phyloP scores from a whole-genome alignment of 2,888 invertebrate genomes.

The Phymatocera aterrima region DNA sequence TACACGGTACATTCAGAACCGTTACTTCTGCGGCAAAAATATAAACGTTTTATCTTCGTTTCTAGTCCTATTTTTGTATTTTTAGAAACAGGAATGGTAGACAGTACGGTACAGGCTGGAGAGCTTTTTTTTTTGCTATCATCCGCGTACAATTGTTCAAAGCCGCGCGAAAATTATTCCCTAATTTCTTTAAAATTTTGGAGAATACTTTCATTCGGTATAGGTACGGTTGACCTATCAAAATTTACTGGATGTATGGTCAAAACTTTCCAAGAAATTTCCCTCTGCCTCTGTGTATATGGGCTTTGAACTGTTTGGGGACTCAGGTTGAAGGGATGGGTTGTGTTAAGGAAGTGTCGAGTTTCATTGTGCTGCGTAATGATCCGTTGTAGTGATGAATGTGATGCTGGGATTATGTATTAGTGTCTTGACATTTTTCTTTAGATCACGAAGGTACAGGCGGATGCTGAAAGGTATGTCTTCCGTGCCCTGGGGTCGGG shows the following conservation, averaged over 20 bases:
- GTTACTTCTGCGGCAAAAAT: neutral
- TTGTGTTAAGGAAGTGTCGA: neutral
- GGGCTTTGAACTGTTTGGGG: neutral
- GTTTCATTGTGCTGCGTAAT: neutral
- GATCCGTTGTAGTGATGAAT: neutral
- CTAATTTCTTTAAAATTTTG: neutral
- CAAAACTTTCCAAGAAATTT: neutral
- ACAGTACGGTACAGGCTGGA: neutral
- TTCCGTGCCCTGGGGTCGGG: constrained; percentile 35
- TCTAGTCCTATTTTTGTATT: too few species aligned
- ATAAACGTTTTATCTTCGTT: too few species aligned
- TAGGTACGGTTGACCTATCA: neutral
- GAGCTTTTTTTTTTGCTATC: neutral
- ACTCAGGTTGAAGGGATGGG: neutral
- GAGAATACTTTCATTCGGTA: too few species aligned
- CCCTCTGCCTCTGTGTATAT: too few species aligned
- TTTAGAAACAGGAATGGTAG: neutral
- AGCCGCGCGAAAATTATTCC: neutral
- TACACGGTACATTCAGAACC: neutral
- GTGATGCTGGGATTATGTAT: neutral
- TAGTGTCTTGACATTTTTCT: neutral
- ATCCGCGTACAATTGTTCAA: too few species aligned
- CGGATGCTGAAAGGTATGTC: constrained; percentile 31
- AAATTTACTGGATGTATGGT: neutral
- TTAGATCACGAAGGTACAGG: neutral